Evolutionary conservation across 2,113 vertebrate species (phyloP), one percentile per base, ranked within the genome.

Genomic region (Anser cygnoides): DNA sequence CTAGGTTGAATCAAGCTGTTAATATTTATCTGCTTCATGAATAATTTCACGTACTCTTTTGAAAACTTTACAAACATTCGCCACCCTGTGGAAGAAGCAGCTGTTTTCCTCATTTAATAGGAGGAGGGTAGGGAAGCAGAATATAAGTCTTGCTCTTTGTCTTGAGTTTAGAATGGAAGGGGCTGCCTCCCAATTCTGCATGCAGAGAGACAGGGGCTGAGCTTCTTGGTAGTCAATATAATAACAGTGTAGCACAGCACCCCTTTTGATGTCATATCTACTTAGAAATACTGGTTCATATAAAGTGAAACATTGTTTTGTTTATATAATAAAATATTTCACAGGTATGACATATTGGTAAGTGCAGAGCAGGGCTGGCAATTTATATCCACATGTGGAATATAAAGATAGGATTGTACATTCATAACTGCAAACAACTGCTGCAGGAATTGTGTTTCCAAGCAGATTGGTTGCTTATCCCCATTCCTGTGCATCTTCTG

Each of bases 321-420:
- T 96, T 97, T 94, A 77, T 92, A 80, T 87, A 96, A 93, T 96
- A 95, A 97, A 97, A 83, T 97, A 94, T 96, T 97, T 96, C 95
- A 91, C 43, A 81, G 67, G 55, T 90, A 70, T 92, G 92, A 84
- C 84, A 89, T 92, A 94, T 66, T 91, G 76, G 76, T 92, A 95
- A 95, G 55, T 83, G 66, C 35, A 90, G 43, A 90, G 70, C 52
- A 85, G 86, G 85, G 63, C 92, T 94, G 94, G 66, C 52, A 92
- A 95, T 97, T 97, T 97, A 92, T 96, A 81, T 66, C 73, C 87
- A 66, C 85, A 66, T 67, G 67, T 94, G 95, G 90, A 96, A 95
- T 95, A 94, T 91, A 96, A 97, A 95, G 79, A 84, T 95, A 95
- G 78, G 78, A 94, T 77, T 96, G 81, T 93, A 76, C 84, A 89